Evolutionary conservation across 2,113 vertebrate species (phyloP), one percentile per base, ranked within the genome.

Genomic region (Heterochromis multidens): DNA sequence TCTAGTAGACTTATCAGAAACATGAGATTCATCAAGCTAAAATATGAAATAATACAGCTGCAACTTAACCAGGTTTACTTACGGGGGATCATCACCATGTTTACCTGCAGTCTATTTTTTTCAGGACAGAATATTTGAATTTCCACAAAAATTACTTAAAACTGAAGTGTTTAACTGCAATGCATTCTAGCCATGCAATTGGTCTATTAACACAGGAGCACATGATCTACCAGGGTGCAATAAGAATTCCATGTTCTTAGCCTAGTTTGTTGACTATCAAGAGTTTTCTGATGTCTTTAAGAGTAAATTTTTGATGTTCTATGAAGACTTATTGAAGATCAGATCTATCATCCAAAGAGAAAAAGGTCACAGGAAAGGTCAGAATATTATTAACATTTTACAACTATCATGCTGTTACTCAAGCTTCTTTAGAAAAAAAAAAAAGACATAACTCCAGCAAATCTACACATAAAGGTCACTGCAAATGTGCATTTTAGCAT

Each of bases 331-430:
- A 3, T 16, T 74, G 81, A 85, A 83, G 4, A 79, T 83, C 56
- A 85, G 77, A 87, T 35, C 16, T 62, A 23, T 87, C 77, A 27
- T 87, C 74, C 62, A 3, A 59, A 70, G 60, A 77, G 33, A 77
- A 67, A 91, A 90, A 94, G 81, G 87, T 87, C 79, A 83, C 35
- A 79, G 31, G 10, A 92, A 92, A 91, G 90, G 81, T 88, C 88
- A 65, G 85, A 31, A 83, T 88, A 83, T 90, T 85, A 82, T 88
- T 88, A 87, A 89, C 85, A 92, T 92, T 89, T 86, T 79, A 77
- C 79, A 84, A 60, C 76, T 43, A 80, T 61, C 57, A 31, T 57
- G 59, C 63, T 65, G 61, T 87, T 81, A 80, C 35, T 86, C 78
- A 80, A 81, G 43, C 80, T 83, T 35, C 31, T 59, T 79, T 52